Conservation (phyloP, 2,797 vertebrate genomes). For the Hirundo rustica region DNA sequence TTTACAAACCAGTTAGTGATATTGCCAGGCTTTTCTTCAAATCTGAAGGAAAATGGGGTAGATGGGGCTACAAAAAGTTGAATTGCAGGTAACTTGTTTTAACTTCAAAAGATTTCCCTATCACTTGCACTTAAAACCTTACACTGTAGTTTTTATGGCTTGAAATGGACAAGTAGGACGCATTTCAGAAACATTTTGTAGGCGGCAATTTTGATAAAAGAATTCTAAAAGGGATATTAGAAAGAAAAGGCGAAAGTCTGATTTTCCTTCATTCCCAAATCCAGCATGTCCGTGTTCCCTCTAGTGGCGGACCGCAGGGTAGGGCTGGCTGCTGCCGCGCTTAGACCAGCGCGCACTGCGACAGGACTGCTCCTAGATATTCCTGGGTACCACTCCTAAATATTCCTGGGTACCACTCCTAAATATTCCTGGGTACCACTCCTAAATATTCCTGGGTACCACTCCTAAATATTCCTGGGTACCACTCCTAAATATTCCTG, state of each 20-base stretch:
- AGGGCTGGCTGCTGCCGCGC: background rate
- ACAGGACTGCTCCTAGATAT: background rate
- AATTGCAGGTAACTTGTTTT: background rate
- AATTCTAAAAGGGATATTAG: background rate
- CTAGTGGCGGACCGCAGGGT: background rate
- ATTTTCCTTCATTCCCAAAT: fast-evolving
- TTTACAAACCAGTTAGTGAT: background rate
- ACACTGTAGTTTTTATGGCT: background rate
- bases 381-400: too few relatives aligned
- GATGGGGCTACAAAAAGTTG: background rate
- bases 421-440: background rate
- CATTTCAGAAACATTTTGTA: background rate
- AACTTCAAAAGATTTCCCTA: background rate
- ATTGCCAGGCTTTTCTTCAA: background rate
- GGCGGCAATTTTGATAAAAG: background rate
- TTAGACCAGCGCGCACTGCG: fast-evolving
- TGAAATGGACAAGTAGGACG: background rate
- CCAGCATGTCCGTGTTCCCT: background rate
- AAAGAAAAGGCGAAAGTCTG: too few relatives aligned
- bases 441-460: too few relatives aligned
- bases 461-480: too few relatives aligned
- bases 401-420: too few relatives aligned
- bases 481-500: background rate
- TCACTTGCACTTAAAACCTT: background rate
- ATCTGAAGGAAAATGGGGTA: background rate